These are phyloP conservation scores for Esox niger DNA, from an alignment of 2,113 vertebrate genomes.

Conservation along the genomic window DNA sequence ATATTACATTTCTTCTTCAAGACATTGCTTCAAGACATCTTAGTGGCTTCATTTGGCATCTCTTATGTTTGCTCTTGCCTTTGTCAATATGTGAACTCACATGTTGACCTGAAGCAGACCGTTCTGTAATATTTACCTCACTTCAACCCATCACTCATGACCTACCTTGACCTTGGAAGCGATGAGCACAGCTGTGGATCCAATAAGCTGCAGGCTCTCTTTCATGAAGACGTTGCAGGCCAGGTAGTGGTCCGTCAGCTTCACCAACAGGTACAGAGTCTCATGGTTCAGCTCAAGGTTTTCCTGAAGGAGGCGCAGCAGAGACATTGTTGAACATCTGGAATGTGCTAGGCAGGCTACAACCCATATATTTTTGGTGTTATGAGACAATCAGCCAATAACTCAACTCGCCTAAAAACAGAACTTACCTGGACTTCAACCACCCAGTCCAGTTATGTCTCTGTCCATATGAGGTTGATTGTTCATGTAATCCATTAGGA, in stretches of 20 bases:
- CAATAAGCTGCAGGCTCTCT: constrained; percentile 79
- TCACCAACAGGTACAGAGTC: constrained; percentile 82
- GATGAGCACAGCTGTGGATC: constrained; percentile 78
- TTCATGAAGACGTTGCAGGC: constrained; percentile 59
- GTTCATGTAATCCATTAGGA: constrained; percentile 75
- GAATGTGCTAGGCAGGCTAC: too few species aligned
- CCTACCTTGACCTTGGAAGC: constrained; percentile 86
- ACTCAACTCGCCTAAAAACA: too few species aligned
- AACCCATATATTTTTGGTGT: too few species aligned
- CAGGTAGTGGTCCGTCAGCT: constrained; percentile 82
- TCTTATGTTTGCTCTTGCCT: too few species aligned
- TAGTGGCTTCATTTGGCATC: too few species aligned
- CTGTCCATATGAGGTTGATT: constrained; percentile 72
- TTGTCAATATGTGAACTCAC: too few species aligned
- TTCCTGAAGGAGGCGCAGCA: constrained; percentile 62
- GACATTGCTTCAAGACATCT: too few species aligned
- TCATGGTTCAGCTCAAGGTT: constrained; percentile 81
- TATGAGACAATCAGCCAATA: not conserved
- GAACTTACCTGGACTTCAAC: constrained; percentile 83
- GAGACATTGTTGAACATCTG: not conserved
- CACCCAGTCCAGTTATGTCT: constrained; percentile 86
- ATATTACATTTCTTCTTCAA: too few species aligned
- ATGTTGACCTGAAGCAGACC: too few species aligned
- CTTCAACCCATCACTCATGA: too few species aligned
- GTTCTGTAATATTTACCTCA: too few species aligned